phyloP scores from a whole-genome alignment of 1,140 invertebrate genomes.

The Lepidurus arcticus region DNA sequence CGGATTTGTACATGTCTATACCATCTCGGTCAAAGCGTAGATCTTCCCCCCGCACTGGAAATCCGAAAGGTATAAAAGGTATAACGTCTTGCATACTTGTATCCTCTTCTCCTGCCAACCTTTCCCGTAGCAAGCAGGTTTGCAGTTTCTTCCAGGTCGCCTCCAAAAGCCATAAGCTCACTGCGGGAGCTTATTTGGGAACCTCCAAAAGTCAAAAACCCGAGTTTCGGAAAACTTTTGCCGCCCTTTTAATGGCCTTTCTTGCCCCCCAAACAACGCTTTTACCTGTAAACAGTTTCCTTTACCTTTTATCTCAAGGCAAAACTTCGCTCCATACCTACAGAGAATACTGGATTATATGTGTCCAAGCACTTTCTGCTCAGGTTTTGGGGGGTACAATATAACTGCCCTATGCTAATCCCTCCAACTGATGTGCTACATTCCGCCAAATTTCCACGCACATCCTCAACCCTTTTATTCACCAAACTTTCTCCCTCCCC shows the following conservation, averaged over 20 bases:
- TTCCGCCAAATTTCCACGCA: background rate
- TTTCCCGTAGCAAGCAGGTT: background rate
- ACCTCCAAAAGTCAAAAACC: background rate
- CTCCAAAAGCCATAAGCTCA: background rate
- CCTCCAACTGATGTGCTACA: conserved; percentile 7
- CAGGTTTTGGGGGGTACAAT: background rate
- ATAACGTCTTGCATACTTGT: background rate
- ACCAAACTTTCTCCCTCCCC: background rate
- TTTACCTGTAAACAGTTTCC: conserved; percentile 11
- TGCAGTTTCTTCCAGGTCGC: background rate
- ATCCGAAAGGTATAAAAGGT: background rate
- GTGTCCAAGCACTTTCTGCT: conserved; percentile 8
- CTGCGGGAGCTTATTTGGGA: background rate
- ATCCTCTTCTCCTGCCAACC: background rate
- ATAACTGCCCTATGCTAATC: conserved; percentile 11
- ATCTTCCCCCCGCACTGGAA: background rate
- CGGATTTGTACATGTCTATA: background rate
- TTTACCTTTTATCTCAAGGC: background rate
- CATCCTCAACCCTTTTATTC: background rate
- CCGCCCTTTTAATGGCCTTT: conserved; percentile 11
- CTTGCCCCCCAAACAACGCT: background rate
- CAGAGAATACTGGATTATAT: background rate
- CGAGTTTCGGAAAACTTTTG: background rate
- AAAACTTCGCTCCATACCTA: background rate
- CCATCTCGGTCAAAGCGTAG: background rate